phyloP scores from a whole-genome alignment of 2,888 invertebrate species.

The Salpingus planirostris region DNA sequence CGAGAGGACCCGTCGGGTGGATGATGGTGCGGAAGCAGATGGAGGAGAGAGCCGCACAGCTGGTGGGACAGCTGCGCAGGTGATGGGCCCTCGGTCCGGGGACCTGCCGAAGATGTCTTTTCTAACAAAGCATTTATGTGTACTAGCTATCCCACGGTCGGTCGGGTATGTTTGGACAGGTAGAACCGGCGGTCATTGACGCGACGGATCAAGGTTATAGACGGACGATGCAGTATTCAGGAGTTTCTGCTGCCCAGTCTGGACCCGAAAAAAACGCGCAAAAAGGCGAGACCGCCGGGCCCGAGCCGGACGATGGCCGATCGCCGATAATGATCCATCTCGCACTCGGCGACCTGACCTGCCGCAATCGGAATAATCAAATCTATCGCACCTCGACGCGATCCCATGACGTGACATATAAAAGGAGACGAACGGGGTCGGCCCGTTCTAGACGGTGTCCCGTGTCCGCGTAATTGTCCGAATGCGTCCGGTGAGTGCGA shows the following conservation, averaged over 20 bases:
- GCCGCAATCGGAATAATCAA: conserved; percentile 12
- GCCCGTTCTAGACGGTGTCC: too few species aligned
- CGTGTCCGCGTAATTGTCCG: too few species aligned
- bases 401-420: too few species aligned
- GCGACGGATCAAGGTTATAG: conserved; percentile 26
- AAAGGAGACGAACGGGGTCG: too few species aligned
- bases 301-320: too few species aligned
- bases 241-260: too few species aligned
- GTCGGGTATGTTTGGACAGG: conserved; percentile 25
- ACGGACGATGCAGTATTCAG: conserved; percentile 18
- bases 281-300: conserved; percentile 4
- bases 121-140: conserved; percentile 12
- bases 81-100: conserved; percentile 17
- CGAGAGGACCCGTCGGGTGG: too few species aligned
- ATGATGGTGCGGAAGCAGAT: conserved; percentile 39
- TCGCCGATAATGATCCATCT: too few species aligned
- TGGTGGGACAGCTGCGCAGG: conserved; percentile 29
- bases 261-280: too few species aligned
- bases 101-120: conserved; percentile 18
- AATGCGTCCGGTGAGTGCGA: too few species aligned
- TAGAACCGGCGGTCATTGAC: conserved; percentile 27
- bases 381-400: too few species aligned
- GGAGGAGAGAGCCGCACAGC: conserved; percentile 34
- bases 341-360: too few species aligned
- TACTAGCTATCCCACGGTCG: conserved; percentile 14